Conservation (phyloP, 1,140 invertebrate genomes). For the Musca domestica region DNA sequence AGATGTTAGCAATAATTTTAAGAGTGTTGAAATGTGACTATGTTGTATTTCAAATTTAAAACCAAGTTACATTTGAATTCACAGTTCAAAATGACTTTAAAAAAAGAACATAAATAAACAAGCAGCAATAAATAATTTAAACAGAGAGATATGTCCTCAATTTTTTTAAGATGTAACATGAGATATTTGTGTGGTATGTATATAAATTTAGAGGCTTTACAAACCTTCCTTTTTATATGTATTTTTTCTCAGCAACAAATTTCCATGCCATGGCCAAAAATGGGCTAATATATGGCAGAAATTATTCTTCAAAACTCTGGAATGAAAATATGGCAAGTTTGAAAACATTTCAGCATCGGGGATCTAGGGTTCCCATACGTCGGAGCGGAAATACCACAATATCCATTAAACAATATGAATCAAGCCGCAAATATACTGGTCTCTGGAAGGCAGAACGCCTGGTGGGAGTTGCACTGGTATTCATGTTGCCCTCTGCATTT, state of each 20-base stretch:
- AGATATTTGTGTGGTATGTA: not conserved
- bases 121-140: not conserved
- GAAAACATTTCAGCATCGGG: too few species aligned
- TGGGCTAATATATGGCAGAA: too few species aligned
- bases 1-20: too few species aligned
- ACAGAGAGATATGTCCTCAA: not conserved
- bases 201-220: not conserved
- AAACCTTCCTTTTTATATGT: not conserved
- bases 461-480: not conserved
- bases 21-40: too few species aligned
- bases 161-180: not conserved
- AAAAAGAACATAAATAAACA: too few species aligned
- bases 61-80: too few species aligned
- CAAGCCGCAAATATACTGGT: constrained; percentile 1
- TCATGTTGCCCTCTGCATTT: not conserved
- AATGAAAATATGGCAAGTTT: too few species aligned
- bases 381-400: not conserved
- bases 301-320: too few species aligned
- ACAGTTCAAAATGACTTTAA: too few species aligned
- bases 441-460: not conserved
- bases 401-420: constrained; percentile 7
- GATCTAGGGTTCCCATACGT: too few species aligned
- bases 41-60: too few species aligned
- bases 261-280: too few species aligned
- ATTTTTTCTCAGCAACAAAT: not conserved